Conservation (phyloP, 2,888 invertebrate genomes). For the Hermaeophaga mercurialis region DNA sequence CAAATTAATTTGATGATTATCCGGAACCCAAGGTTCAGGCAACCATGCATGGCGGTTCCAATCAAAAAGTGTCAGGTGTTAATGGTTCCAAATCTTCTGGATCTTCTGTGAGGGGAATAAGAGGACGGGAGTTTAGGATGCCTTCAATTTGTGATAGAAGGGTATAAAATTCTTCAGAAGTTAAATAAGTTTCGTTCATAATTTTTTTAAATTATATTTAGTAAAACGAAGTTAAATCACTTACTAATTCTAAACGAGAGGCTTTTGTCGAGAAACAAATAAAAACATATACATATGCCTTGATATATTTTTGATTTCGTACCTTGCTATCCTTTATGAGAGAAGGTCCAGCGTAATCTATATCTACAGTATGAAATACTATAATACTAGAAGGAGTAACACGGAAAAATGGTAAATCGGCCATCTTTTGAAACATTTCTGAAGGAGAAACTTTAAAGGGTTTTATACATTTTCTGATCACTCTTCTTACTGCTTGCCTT, state of each 20-base stretch:
- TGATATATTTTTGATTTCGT: background rate
- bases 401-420: constrained; percentile 2
- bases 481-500: background rate
- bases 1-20: background rate
- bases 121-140: constrained; percentile 4
- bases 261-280: constrained; percentile 24
- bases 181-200: background rate
- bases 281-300: constrained; percentile 24
- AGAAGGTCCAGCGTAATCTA: constrained; percentile 26
- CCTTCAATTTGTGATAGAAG: background rate
- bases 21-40: background rate
- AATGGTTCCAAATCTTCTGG: background rate
- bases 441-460: background rate
- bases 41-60: background rate
- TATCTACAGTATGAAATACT: constrained; percentile 40
- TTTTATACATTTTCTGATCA: constrained; percentile 13
- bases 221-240: constrained; percentile 17
- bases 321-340: constrained; percentile 23
- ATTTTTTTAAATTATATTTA: constrained; percentile 4
- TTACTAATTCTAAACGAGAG: constrained; percentile 19
- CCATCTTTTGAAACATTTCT: constrained; percentile 9
- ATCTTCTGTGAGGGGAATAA: constrained; percentile 3
- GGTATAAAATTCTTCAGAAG: constrained; percentile 1
- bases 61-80: background rate
- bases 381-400: constrained; percentile 12